Conservation (phyloP, 2,888 invertebrate species). For the Notodonta ziczac region DNA sequence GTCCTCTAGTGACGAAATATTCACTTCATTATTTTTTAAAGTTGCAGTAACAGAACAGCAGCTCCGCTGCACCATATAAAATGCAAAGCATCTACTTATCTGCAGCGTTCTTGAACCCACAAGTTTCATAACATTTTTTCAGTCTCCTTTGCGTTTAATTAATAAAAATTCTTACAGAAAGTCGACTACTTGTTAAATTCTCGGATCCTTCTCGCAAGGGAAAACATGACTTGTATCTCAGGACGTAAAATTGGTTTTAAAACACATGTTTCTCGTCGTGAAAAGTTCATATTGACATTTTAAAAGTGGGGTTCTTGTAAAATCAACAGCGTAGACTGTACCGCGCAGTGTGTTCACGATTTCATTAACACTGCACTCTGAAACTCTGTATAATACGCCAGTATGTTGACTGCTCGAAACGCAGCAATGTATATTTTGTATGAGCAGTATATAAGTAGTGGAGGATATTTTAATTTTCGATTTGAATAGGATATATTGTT, state of each 20-base stretch:
- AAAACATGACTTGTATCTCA: accelerated
- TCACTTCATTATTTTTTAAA: background rate
- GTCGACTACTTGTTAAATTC: background rate
- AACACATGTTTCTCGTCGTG: background rate
- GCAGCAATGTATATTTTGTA: slow-evolving; percentile 18
- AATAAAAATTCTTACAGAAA: slow-evolving; percentile 27
- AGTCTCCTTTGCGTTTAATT: slow-evolving; percentile 24
- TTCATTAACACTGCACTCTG: slow-evolving; percentile 23
- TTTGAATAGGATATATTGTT: background rate
- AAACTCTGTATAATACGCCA: slow-evolving; percentile 21
- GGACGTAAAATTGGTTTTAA: background rate
- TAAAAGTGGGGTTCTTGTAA: slow-evolving; percentile 21
- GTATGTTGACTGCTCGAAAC: slow-evolving; percentile 20
- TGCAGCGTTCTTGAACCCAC: background rate
- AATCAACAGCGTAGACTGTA: slow-evolving; percentile 22
- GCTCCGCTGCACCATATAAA: slow-evolving; percentile 10
- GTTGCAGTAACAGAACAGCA: background rate
- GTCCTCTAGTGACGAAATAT: background rate
- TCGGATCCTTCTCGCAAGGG: background rate
- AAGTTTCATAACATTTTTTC: slow-evolving; percentile 12
- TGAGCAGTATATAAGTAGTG: slow-evolving; percentile 7
- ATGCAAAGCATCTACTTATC: slow-evolving; percentile 14
- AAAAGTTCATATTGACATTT: slow-evolving; percentile 13
- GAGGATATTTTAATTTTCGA: slow-evolving; percentile 11
- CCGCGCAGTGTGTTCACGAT: slow-evolving; percentile 4